Evolutionary conservation across 2,113 vertebrate genomes (phyloP).

Genomic region (Pterophyllum scalare): DNA sequence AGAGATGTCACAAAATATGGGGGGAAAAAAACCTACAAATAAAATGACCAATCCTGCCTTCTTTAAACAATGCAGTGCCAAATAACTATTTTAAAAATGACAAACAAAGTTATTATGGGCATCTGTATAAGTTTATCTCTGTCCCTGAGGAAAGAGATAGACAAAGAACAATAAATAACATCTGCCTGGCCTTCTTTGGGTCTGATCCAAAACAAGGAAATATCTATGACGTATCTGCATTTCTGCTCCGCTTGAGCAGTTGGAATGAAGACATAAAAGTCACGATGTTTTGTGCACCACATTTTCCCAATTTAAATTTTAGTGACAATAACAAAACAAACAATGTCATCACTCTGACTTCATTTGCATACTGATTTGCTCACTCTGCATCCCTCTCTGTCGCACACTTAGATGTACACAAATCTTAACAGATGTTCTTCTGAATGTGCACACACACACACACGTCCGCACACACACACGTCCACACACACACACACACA

Average conservation of each 20-base stretch:
- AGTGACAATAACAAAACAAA: conserved; percentile 71
- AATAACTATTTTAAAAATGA: conserved; percentile 44
- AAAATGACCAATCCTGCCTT: not conserved
- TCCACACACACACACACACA: conserved; percentile 14
- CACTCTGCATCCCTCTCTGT: conserved; percentile 40
- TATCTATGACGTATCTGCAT: conserved; percentile 70
- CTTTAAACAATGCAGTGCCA: conserved; percentile 17
- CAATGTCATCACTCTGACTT: conserved; percentile 70
- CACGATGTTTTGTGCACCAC: conserved; percentile 28
- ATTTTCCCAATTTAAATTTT: conserved; percentile 64
- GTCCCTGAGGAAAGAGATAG: conserved; percentile 66
- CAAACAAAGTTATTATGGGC: conserved; percentile 70
- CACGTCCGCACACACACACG: not conserved
- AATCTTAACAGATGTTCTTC: conserved; percentile 71
- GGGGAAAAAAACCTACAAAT: not conserved
- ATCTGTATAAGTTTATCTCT: conserved; percentile 72
- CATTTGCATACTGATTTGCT: conserved; percentile 70
- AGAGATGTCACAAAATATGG: not conserved
- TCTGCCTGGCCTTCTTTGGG: conserved; percentile 74
- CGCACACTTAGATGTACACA: conserved; percentile 50
- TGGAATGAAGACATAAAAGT: conserved; percentile 63
- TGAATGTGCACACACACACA: conserved; percentile 33
- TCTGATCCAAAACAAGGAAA: conserved; percentile 63
- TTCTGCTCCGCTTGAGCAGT: conserved; percentile 52
- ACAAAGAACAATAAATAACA: conserved; percentile 81